Conservation (phyloP, 2,888 invertebrate species). For the Hipparchia semele region DNA sequence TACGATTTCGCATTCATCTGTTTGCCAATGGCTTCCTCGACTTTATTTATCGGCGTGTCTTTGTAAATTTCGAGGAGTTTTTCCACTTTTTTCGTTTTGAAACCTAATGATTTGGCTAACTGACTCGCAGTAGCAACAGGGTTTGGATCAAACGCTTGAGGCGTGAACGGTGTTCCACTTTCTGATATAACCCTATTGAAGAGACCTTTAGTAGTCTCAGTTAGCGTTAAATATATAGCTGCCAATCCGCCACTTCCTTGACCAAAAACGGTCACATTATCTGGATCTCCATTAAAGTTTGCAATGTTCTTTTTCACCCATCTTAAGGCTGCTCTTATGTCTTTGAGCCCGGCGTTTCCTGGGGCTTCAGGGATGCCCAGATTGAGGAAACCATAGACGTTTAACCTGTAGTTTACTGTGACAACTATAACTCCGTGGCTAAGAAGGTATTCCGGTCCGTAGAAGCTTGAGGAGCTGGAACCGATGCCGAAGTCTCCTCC, state of each 20-base stretch:
- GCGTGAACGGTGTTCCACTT: slow-evolving; percentile 67
- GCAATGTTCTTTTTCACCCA: slow-evolving; percentile 72
- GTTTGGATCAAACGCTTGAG: slow-evolving; percentile 63
- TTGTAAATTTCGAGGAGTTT: slow-evolving; percentile 59
- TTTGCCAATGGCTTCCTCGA: slow-evolving; percentile 71
- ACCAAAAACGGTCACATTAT: slow-evolving; percentile 75
- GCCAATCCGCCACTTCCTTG: slow-evolving; percentile 74
- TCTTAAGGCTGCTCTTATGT: slow-evolving; percentile 72
- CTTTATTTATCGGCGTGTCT: slow-evolving; percentile 55
- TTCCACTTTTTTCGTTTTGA: slow-evolving; percentile 56
- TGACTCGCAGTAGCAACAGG: slow-evolving; percentile 66
- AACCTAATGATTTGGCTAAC: slow-evolving; percentile 67
- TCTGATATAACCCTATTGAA: slow-evolving; percentile 71
- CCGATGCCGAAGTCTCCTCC: slow-evolving; percentile 78
- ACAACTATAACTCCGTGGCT: slow-evolving; percentile 71
- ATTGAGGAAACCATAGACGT: slow-evolving; percentile 75
- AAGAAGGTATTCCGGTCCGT: slow-evolving; percentile 75
- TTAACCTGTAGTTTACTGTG: slow-evolving; percentile 77
- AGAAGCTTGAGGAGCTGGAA: slow-evolving; percentile 66
- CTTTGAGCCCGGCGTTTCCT: slow-evolving; percentile 77
- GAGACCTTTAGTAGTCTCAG: slow-evolving; percentile 67
- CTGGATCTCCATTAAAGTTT: slow-evolving; percentile 66
- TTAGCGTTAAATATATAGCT: slow-evolving; percentile 69
- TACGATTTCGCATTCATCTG: slow-evolving; percentile 72
- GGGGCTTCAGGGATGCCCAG: slow-evolving; percentile 68